These are phyloP conservation scores for Buceros bicornis DNA, from an alignment of 2,797 vertebrate species.

Conservation along the genomic window DNA sequence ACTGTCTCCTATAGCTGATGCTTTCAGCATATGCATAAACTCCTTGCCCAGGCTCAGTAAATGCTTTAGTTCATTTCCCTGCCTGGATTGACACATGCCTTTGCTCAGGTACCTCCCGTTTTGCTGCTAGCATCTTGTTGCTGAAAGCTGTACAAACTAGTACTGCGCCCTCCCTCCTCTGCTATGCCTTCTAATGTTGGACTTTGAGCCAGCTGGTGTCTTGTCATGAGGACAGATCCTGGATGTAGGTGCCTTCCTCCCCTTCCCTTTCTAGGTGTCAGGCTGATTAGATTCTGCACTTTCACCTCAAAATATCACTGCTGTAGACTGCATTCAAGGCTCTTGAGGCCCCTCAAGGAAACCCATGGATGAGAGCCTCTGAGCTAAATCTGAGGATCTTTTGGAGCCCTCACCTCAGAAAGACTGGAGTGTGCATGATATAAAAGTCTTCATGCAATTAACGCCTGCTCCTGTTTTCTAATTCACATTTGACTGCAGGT, in stretches of 20 bases:
- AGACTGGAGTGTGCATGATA: neutral
- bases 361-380: neutral
- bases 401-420: neutral
- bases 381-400: neutral
- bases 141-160: conserved; percentile 14
- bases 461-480: neutral
- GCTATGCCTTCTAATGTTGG: conserved; percentile 2
- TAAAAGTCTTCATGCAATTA: neutral
- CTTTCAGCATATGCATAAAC: neutral
- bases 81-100: neutral
- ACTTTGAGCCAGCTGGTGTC: neutral
- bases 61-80: neutral
- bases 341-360: neutral
- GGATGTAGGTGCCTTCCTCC: conserved; percentile 55
- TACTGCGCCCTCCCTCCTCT: neutral
- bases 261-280: conserved; percentile 36
- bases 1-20: neutral
- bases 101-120: conserved; percentile 46
- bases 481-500: neutral
- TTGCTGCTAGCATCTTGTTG: conserved; percentile 34
- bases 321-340: conserved; percentile 11
- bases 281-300: conserved; percentile 43
- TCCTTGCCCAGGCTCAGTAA: neutral
- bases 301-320: conserved; percentile 33
- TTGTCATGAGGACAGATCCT: neutral